Percentiles rank a stretch among this genome's conserved stretches.
These are phyloP conservation scores for Polypedilum vanderplanki DNA, from an alignment of 1,140 invertebrate species.

Conservation along the genomic window DNA sequence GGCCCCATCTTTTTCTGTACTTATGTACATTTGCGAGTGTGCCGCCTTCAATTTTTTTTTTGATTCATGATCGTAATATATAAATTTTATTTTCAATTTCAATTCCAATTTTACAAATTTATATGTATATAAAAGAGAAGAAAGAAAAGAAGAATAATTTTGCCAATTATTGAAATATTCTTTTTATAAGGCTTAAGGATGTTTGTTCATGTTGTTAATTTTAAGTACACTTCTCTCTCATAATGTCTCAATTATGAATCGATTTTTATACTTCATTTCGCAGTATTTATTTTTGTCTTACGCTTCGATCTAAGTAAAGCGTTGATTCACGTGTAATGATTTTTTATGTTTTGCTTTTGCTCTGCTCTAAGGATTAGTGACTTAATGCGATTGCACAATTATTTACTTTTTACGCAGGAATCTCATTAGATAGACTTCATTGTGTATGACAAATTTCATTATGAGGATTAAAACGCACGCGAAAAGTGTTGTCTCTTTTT, in stretches of 20 bases:
- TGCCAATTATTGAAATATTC: neutral
- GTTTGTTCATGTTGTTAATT: constrained; percentile 16
- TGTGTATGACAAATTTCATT: too few species aligned
- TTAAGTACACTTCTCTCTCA: neutral
- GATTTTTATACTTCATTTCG: too few species aligned
- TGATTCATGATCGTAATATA: constrained; percentile 6
- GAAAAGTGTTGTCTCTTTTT: too few species aligned
- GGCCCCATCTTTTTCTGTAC: neutral
- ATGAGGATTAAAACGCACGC: too few species aligned
- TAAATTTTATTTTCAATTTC: neutral
- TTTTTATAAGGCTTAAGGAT: neutral
- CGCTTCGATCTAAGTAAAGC: too few species aligned
- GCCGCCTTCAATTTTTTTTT: neutral
- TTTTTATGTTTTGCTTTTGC: too few species aligned
- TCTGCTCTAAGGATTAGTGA: too few species aligned
- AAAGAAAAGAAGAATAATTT: neutral
- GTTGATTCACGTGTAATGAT: too few species aligned
- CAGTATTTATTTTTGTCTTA: too few species aligned
- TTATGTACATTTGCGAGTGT: neutral
- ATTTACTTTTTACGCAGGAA: too few species aligned
- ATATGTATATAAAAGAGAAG: neutral
- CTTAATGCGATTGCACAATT: too few species aligned
- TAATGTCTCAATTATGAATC: constrained; percentile 10
- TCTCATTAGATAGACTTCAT: too few species aligned
- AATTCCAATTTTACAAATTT: neutral